Evolutionary conservation across 2,888 invertebrate species (phyloP).

Genomic region (Anticlea derivata): DNA sequence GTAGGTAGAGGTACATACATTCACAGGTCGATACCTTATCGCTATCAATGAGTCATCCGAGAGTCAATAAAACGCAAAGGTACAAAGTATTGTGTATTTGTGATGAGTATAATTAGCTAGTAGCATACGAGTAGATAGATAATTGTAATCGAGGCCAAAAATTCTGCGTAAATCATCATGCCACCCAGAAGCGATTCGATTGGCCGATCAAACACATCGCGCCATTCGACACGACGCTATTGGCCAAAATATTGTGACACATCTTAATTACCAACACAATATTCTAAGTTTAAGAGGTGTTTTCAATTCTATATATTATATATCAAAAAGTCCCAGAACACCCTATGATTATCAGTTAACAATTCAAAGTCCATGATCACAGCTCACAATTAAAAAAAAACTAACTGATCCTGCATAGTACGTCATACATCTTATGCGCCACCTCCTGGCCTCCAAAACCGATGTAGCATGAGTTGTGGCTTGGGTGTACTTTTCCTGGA

Average conservation of each 20-base stretch:
- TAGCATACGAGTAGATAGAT: background rate
- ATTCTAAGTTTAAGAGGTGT: too few species aligned
- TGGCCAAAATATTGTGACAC: background rate
- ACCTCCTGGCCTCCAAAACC: slow-evolving; percentile 71
- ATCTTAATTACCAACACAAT: too few species aligned
- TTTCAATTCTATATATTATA: too few species aligned
- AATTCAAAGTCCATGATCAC: slow-evolving; percentile 14
- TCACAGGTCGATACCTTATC: slow-evolving; percentile 16
- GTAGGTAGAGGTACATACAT: too few species aligned
- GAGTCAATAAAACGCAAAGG: slow-evolving; percentile 12
- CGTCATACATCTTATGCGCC: slow-evolving; percentile 71
- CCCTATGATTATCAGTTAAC: background rate
- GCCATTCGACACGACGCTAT: background rate
- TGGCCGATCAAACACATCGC: background rate
- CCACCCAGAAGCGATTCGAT: background rate
- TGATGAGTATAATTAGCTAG: slow-evolving; percentile 10
- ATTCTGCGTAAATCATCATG: background rate
- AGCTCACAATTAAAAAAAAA: background rate
- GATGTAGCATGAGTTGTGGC: slow-evolving; percentile 70
- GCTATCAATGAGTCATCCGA: slow-evolving; percentile 21
- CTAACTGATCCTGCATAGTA: slow-evolving; percentile 67
- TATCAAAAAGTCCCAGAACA: background rate
- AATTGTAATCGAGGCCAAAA: too few species aligned
- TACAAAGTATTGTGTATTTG: slow-evolving; percentile 8
- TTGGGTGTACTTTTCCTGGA: slow-evolving; percentile 83